Base-by-base conservation (phyloP, 2,113 vertebrate genomes). In the Odocoileus hemionus region DNA sequence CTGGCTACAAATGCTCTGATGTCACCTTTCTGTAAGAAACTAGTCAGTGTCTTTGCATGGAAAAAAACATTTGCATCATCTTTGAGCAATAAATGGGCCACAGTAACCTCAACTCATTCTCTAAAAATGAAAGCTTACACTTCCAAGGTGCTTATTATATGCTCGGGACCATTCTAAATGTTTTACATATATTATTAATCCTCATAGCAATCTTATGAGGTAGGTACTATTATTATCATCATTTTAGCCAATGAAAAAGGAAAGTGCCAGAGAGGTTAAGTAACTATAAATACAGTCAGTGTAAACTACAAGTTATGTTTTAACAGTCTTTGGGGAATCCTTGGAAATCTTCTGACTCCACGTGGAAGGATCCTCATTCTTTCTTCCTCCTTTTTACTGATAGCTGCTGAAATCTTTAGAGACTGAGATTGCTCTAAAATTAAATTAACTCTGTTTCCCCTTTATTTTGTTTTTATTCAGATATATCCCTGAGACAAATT, bases 1-100 rank as follows among this genome's bases (percentile, higher is more conserved):
- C 36, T 90, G 43, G 45, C 57, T 85, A 33, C 86, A 45, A 25
- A 78, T 93, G 10, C 58, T 84, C 58, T 95, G 21, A 91, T 96
- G 76, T 94, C 82, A 94, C 50, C 67, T 96, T 94, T 92, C 79
- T 30, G 30, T 93, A 93, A 97, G 91, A 96, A 82, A 91, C 45
- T 64, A 45, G 70, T 86, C 45, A 60, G 67, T 90, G 19, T 90
- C 47, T 94, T 97, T 89, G 28, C 52, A 25, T 74, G 30, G 19
- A 13, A 43, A 76, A 89, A 92, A 91, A 70, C 19, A 15, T 91
- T 96, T 93, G 16, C 55, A 52, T 88, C 80, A 94, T 95, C 55
- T 93, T 58, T 54, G 50, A 91, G 76, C 83, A 89, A 12, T 91
- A 96, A 92, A n/a, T 87, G 33, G 17, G 17, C 43, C 86, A 79